Percentiles rank a stretch among this genome's conserved stretches.
These are phyloP conservation scores for Himalopsyche japonica DNA, from an alignment of 2,888 invertebrate genomes.

Conservation along the genomic window DNA sequence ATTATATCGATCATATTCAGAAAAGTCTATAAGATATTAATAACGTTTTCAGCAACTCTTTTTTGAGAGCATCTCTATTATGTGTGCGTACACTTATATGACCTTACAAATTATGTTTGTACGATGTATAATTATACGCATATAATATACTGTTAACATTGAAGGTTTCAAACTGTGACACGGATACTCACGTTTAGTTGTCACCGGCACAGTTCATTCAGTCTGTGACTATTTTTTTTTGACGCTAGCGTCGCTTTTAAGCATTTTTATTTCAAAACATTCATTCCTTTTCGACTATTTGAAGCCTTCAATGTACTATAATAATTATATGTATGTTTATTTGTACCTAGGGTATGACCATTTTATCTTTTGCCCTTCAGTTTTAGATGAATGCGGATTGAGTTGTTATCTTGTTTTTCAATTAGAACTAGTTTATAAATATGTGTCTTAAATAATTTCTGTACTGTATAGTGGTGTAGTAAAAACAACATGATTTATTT, in stretches of 20 bases:
- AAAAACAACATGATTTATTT: too few species aligned
- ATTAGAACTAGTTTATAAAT: too few species aligned
- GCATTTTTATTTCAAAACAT: background rate
- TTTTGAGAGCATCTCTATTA: slow-evolving; percentile 58
- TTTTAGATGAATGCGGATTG: too few species aligned
- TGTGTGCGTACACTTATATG: background rate
- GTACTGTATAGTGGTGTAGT: too few species aligned
- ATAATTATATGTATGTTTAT: background rate
- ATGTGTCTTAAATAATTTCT: too few species aligned
- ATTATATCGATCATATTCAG: slow-evolving; percentile 63
- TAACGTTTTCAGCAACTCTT: slow-evolving; percentile 63
- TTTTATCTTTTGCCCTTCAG: too few species aligned
- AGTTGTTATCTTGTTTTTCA: too few species aligned
- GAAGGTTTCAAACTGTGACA: background rate
- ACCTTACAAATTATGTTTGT: background rate
- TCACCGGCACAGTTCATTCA: too few species aligned
- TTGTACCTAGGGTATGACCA: too few species aligned
- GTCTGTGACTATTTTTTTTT: too few species aligned
- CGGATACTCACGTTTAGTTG: too few species aligned
- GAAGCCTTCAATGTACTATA: background rate
- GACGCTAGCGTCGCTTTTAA: background rate
- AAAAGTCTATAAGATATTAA: slow-evolving; percentile 57
- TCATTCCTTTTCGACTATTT: background rate
- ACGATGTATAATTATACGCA: background rate
- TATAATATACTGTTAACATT: background rate